Base-by-base conservation (phyloP, 1,140 invertebrate species). In the Pseudomyrmex flavicornis region DNA sequence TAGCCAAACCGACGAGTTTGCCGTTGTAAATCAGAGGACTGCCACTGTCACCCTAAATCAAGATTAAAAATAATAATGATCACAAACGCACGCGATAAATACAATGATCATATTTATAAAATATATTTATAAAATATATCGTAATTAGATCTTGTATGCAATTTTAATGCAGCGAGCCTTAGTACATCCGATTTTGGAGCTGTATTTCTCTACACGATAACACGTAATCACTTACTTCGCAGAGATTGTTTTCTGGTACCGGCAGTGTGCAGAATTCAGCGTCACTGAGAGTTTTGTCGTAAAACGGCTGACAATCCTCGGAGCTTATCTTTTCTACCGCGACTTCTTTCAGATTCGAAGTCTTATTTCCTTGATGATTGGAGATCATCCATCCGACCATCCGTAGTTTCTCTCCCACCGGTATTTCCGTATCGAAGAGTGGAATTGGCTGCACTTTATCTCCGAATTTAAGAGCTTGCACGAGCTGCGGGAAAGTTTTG, bases 31-130 rank as follows among this genome's bases (percentile, higher is more conserved):
- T 65, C n/a, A 76, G 22, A 44, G 73, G 59, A 8, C 73, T 76
- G 59, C 73, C 73, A 0, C 73, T 75, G 5, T 52, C 20, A 65
- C 73, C 73, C 59, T 76, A 76, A 65, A 76, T 65, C 52, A 76
- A 35, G 65, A 13, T 76, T 15, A 54, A 52, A 76, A 52, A 54
- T 65, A 35, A 54, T 65, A 35, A 76, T 52, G 17, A 35, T 44
- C 15, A 0, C 15, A 26, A 26, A 26, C 26, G 26, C 26, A 48
- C 22, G 12, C 20, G 62, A 35, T 63, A 10, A 50, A 62, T 26
- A 48, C 1, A 35, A 1, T 54, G 12, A 65, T 17, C 17, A 17
- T 35, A 52, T 26, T n/a, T 65, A 15, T n/a, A 50, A 12, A 66
- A 66, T 3, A 50, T 35, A 52, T 26, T n/a, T 65, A 15, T n/a